These are phyloP conservation scores for Enteromius afrohamiltoni DNA, from an alignment of 2,797 vertebrate species.

Conservation along the genomic window DNA sequence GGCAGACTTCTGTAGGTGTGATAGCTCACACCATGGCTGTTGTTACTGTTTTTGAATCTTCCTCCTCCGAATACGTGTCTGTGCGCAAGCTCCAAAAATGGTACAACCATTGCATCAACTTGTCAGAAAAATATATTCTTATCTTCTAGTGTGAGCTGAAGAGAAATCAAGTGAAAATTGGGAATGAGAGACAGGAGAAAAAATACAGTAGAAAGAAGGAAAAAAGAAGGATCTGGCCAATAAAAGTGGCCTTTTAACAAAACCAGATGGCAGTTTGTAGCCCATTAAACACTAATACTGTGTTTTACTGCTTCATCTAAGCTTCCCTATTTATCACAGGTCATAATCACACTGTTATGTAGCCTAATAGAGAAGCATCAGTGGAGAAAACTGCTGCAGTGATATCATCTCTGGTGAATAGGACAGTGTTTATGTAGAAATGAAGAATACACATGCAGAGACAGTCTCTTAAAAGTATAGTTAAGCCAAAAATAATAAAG, in stretches of 20 bases:
- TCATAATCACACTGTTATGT: constrained; percentile 79
- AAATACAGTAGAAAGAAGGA: constrained; percentile 42
- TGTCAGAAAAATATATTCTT: constrained; percentile 38
- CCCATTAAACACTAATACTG: constrained; percentile 79
- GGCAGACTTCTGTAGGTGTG: constrained; percentile 41
- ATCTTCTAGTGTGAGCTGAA: constrained; percentile 18
- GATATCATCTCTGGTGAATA: constrained; percentile 33
- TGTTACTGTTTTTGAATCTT: constrained; percentile 55
- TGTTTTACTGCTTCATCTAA: constrained; percentile 81
- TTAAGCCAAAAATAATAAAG: background rate
- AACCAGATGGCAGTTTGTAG: constrained; percentile 76
- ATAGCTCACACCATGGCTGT: constrained; percentile 53
- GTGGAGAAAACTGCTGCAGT: constrained; percentile 38
- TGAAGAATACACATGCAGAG: background rate
- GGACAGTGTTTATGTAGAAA: constrained; percentile 19
- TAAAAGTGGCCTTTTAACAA: constrained; percentile 68
- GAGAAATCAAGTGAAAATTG: constrained; percentile 42
- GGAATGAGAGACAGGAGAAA: constrained; percentile 14
- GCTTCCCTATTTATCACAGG: constrained; percentile 81
- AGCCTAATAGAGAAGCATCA: constrained; percentile 67
- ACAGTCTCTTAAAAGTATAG: background rate
- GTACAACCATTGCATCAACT: constrained; percentile 11
- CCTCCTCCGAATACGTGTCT: constrained; percentile 54
- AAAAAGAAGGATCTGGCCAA: constrained; percentile 54
- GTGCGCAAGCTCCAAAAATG: constrained; percentile 33